phyloP scores from a whole-genome alignment of 92 coral and sea anemone species.

The Siderastrea radians region DNA sequence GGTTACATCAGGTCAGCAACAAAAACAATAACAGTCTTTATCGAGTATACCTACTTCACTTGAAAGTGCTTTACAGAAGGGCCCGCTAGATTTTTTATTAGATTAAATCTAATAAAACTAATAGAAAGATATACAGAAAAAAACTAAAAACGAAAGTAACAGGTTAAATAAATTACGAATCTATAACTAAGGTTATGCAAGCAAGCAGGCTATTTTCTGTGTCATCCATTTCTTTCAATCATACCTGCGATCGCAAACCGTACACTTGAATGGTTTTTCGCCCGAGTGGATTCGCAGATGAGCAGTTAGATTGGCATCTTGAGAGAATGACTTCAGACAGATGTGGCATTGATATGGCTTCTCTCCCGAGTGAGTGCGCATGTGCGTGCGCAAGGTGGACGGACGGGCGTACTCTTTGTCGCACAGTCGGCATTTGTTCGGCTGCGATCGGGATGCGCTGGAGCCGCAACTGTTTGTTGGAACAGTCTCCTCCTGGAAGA shows the following conservation, averaged over 20 bases:
- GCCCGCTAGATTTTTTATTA: no score
- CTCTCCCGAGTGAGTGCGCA: constrained; percentile 92
- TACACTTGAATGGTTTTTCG: constrained; percentile 91
- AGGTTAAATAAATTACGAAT: no score
- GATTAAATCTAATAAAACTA: no score
- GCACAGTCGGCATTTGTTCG: constrained; percentile 77
- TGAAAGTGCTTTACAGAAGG: no score
- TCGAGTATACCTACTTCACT: no score
- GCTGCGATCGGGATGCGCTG: not conserved
- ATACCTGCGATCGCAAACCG: constrained; percentile 88
- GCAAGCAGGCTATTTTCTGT: no score
- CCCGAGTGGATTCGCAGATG: constrained; percentile 90
- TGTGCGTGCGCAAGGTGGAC: constrained; percentile 87
- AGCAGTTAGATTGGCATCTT: constrained; percentile 86
- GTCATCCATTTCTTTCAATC: not conserved
- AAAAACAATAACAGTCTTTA: no score
- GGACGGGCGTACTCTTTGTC: constrained; percentile 88
- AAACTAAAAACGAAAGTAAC: not conserved
- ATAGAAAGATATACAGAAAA: not conserved
- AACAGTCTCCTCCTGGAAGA: constrained; percentile 33
- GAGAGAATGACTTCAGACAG: constrained; percentile 88
- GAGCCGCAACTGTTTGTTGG: not conserved
- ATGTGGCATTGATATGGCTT: constrained; percentile 87
- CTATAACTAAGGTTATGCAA: no score
- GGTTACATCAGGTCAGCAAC: no score